A percentile compares a stretch with the other conserved stretches of the same genome.
Evolutionary conservation across 2,888 invertebrate genomes (phyloP).

Genomic region (Lathronympha strigana): DNA sequence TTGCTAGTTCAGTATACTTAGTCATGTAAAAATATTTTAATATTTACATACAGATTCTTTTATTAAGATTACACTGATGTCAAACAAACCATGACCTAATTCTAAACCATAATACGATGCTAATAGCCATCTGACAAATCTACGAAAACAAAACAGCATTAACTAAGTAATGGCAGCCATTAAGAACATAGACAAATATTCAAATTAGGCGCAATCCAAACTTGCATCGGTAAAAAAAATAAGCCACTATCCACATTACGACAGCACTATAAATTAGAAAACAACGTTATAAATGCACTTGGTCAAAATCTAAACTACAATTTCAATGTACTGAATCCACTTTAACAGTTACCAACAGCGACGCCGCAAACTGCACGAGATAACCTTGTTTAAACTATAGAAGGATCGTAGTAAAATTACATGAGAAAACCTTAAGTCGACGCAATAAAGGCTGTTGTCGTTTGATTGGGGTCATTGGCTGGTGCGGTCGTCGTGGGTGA

Average conservation of each 20-base stretch:
- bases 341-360: neutral
- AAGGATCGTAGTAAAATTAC: slow-evolving; percentile 19
- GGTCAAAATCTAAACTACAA: slow-evolving; percentile 16
- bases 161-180: slow-evolving; percentile 34
- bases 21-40: neutral
- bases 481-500: slow-evolving; percentile 35
- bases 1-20: neutral
- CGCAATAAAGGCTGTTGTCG: slow-evolving; percentile 9
- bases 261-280: slow-evolving; percentile 37
- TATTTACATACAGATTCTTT: neutral
- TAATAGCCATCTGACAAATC: slow-evolving; percentile 26
- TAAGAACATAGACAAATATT: slow-evolving; percentile 40
- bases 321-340: neutral
- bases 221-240: slow-evolving; percentile 54
- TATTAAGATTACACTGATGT: neutral
- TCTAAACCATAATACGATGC: neutral
- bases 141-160: slow-evolving; percentile 33
- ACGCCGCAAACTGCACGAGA: slow-evolving; percentile 1
- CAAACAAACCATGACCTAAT: slow-evolving; percentile 9
- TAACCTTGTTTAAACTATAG: slow-evolving; percentile 23
- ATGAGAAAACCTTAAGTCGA: neutral
- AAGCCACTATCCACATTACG: slow-evolving; percentile 46
- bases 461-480: slow-evolving; percentile 21
- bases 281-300: neutral
- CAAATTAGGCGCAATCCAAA: slow-evolving; percentile 47